Evolutionary conservation across 1,140 invertebrate genomes (phyloP).

Genomic region (Drosophila burlai): DNA sequence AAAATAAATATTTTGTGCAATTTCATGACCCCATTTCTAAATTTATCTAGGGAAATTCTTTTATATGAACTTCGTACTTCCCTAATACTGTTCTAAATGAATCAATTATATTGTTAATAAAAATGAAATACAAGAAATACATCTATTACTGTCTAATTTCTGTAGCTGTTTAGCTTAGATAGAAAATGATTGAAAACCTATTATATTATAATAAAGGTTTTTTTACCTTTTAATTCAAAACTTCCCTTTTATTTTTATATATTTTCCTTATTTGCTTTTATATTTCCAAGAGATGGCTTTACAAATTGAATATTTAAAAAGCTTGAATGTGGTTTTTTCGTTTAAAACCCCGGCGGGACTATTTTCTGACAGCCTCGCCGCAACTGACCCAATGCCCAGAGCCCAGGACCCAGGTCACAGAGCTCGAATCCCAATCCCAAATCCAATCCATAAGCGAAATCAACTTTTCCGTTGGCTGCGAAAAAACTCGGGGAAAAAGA

Average conservation of each 20-base stretch:
- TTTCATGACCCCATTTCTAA: too few relatives aligned
- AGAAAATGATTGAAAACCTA: too few relatives aligned
- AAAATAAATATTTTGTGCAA: too few relatives aligned
- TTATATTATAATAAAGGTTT: too few relatives aligned
- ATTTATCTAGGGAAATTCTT: too few relatives aligned
- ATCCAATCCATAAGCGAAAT: constrained; percentile 25
- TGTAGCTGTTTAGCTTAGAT: too few relatives aligned
- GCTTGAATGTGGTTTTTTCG: not conserved
- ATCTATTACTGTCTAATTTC: too few relatives aligned
- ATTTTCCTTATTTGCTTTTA: not conserved
- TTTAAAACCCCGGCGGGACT: not conserved
- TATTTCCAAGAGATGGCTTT: not conserved
- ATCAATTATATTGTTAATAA: too few relatives aligned
- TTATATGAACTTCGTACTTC: too few relatives aligned
- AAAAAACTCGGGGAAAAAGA: constrained; percentile 1
- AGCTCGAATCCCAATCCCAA: not conserved
- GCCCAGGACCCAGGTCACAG: not conserved
- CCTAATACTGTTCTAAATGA: too few relatives aligned
- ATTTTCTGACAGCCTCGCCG: not conserved
- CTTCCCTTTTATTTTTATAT: not conserved
- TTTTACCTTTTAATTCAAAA: not conserved
- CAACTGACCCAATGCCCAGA: constrained; percentile 23
- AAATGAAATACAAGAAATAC: too few relatives aligned
- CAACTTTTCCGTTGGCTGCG: constrained; percentile 5
- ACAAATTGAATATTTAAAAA: constrained; percentile 11